Evolutionary conservation across 2,888 invertebrate genomes (phyloP).

Genomic region (Dynastes grantii): DNA sequence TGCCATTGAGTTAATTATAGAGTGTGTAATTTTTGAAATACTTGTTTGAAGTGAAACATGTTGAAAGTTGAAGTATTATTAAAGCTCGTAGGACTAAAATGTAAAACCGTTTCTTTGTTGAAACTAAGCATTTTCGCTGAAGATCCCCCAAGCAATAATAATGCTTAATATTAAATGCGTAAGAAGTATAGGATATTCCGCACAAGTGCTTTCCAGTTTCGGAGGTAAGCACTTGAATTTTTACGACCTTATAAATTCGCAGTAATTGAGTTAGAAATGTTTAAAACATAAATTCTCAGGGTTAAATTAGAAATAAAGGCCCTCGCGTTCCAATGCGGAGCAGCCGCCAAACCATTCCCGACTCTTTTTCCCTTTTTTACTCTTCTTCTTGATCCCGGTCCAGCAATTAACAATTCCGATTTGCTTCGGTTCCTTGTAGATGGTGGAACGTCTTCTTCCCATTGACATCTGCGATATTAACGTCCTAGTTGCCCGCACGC

Average conservation of each 20-base stretch:
- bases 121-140: too few relatives aligned
- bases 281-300: conserved; percentile 36
- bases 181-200: not conserved
- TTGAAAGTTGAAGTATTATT: too few relatives aligned
- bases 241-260: conserved; percentile 40
- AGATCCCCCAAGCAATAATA: not conserved
- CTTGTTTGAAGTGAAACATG: too few relatives aligned
- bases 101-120: too few relatives aligned
- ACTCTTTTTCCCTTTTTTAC: not conserved
- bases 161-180: not conserved
- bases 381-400: not conserved
- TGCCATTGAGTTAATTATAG: too few relatives aligned
- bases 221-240: conserved; percentile 19
- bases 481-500: not conserved
- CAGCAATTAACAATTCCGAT: conserved; percentile 35
- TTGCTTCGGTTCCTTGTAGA: not conserved
- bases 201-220: not conserved
- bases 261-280: conserved; percentile 45
- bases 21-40: too few relatives aligned
- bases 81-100: too few relatives aligned
- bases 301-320: conserved; percentile 38
- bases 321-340: not conserved
- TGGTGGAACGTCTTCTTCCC: not conserved
- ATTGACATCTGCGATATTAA: conserved; percentile 36
- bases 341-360: not conserved